Evolutionary conservation across 2,797 vertebrate genomes (phyloP).

Genomic region (Bradypodion ventrale): DNA sequence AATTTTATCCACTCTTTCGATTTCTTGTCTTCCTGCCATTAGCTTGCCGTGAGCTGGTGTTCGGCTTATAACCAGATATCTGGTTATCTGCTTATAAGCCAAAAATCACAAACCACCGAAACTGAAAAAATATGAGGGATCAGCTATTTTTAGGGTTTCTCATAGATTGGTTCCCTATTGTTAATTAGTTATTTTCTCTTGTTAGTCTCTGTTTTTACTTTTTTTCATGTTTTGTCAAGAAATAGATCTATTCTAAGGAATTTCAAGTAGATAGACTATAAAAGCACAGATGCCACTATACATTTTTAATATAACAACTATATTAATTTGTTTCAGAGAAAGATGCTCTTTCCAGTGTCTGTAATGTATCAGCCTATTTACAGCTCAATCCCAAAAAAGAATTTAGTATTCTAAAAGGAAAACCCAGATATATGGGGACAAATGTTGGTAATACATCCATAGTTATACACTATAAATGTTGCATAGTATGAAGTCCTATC

Average conservation of each 20-base stretch:
- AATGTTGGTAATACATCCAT: background rate
- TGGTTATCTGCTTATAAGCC: too few relatives aligned
- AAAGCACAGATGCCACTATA: conserved; percentile 14
- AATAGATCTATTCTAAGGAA: conserved; percentile 10
- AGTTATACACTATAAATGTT: background rate
- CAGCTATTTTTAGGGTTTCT: background rate
- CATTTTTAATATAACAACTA: conserved; percentile 3
- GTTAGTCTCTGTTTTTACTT: background rate
- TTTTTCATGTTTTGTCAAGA: background rate
- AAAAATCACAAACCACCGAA: conserved; percentile 32
- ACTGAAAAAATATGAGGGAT: background rate
- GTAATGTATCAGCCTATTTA: conserved; percentile 13
- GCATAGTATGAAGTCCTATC: background rate
- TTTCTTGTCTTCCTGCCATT: too few relatives aligned
- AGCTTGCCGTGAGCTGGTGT: too few relatives aligned
- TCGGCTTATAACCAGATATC: too few relatives aligned
- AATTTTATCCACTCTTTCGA: too few relatives aligned
- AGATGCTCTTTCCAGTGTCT: conserved; percentile 33
- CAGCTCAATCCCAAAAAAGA: background rate
- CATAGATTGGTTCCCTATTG: background rate
- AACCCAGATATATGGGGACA: too few relatives aligned
- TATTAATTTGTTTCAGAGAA: conserved; percentile 30
- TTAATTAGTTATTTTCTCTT: conserved; percentile 17
- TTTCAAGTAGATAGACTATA: background rate
- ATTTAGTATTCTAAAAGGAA: background rate